phyloP scores from a whole-genome alignment of 2,888 invertebrate genomes.

The Uloborus plumipes region DNA sequence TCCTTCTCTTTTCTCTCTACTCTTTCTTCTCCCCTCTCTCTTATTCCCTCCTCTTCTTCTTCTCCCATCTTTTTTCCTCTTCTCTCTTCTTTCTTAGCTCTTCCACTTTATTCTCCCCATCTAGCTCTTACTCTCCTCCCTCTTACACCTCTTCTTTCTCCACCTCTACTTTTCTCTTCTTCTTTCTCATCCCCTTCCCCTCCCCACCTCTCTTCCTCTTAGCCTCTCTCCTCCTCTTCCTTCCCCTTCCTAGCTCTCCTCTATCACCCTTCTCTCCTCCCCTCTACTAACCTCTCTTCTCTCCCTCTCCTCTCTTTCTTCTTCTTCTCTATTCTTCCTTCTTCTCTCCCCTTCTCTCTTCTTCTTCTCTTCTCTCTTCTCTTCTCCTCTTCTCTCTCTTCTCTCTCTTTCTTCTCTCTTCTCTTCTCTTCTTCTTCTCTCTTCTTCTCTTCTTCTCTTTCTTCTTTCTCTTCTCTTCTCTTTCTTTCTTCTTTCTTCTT shows the following conservation, averaged over 20 bases:
- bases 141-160: neutral
- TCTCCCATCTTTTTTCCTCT: neutral
- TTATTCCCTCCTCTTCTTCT: too few species aligned
- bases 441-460: slow-evolving; percentile 44
- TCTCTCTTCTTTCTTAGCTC: neutral
- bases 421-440: slow-evolving; percentile 16
- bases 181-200: slow-evolving; percentile 47
- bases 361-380: slow-evolving; percentile 9
- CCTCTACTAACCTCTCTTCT: slow-evolving; percentile 70
- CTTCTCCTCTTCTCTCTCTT: neutral
- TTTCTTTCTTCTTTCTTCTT: slow-evolving; percentile 39
- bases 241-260: slow-evolving; percentile 64
- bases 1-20: too few species aligned
- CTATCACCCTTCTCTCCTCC: slow-evolving; percentile 49
- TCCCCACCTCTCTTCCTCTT: slow-evolving; percentile 49
- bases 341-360: slow-evolving; percentile 18
- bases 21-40: neutral
- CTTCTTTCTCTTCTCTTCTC: slow-evolving; percentile 48
- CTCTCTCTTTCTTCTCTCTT: slow-evolving; percentile 10
- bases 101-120: neutral
- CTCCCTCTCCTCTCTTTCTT: slow-evolving; percentile 70
- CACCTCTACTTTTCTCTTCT: slow-evolving; percentile 17
- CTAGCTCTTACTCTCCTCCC: neutral
- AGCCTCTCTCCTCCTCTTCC: slow-evolving; percentile 44
- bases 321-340: slow-evolving; percentile 55